A percentile compares a stretch with the other conserved stretches of the same genome.
Conservation (phyloP, 2,113 vertebrate genomes). For the Sarotherodon lohbergeri region DNA sequence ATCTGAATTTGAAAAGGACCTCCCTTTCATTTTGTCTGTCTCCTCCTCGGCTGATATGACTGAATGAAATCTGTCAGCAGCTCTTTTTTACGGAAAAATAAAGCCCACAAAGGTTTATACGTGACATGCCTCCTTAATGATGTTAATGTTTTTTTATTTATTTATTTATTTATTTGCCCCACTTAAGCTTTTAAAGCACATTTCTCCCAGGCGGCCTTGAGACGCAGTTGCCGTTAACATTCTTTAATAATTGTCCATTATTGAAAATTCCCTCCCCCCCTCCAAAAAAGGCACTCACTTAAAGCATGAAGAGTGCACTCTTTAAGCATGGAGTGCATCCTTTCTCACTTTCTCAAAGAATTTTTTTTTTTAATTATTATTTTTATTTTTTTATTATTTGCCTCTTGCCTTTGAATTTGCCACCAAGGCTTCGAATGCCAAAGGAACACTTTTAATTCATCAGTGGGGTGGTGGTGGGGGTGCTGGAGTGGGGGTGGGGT, state of each 20-base stretch:
- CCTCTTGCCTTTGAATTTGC: slow-evolving; percentile 36
- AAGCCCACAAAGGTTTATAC: background rate
- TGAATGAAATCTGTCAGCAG: slow-evolving; percentile 15
- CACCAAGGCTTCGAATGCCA: slow-evolving; percentile 34
- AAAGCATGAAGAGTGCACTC: background rate
- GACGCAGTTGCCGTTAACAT: background rate
- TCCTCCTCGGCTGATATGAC: slow-evolving; percentile 13
- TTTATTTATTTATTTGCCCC: background rate
- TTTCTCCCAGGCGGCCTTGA: slow-evolving; percentile 5
- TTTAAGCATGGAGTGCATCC: background rate
- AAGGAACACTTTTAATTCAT: slow-evolving; percentile 61
- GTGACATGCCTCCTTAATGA: slow-evolving; percentile 3
- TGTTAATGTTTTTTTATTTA: background rate
- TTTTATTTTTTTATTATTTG: background rate
- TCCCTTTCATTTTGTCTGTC: background rate
- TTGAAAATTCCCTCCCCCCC: background rate
- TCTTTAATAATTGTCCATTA: slow-evolving; percentile 2
- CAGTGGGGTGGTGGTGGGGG: background rate
- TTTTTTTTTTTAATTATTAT: background rate
- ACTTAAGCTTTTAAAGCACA: slow-evolving; percentile 3
- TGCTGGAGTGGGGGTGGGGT: background rate
- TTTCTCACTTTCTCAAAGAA: slow-evolving; percentile 3
- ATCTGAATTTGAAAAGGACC: slow-evolving; percentile 4
- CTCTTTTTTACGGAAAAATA: background rate
- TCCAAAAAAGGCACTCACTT: background rate